A percentile compares a stretch with the other conserved stretches of the same genome.
These are phyloP conservation scores for Agapetus fuscipes DNA, from an alignment of 2,888 invertebrate genomes.

Conservation along the genomic window DNA sequence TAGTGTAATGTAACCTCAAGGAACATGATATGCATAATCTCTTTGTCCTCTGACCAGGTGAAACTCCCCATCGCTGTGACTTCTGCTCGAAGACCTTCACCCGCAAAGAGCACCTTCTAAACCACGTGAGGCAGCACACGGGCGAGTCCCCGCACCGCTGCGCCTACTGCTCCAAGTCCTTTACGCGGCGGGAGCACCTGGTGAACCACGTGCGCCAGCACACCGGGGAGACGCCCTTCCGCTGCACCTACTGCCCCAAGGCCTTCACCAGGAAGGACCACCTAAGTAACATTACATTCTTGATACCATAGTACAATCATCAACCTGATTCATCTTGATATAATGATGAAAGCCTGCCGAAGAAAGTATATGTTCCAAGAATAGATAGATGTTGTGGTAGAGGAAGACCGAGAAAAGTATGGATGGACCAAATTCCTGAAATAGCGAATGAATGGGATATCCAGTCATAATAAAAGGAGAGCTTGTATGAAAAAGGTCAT, in stretches of 20 bases:
- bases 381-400: too few species aligned
- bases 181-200: constrained; percentile 78
- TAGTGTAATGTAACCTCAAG: too few species aligned
- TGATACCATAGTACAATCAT: too few species aligned
- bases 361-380: too few species aligned
- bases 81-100: constrained; percentile 74
- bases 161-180: constrained; percentile 78
- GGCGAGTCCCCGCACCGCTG: constrained; percentile 79
- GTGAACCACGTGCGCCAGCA: constrained; percentile 77
- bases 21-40: too few species aligned
- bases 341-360: too few species aligned
- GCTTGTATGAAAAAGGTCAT: too few species aligned
- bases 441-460: too few species aligned
- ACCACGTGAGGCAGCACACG: constrained; percentile 70
- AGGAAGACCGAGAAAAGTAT: too few species aligned
- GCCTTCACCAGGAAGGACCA: constrained; percentile 80
- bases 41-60: constrained; percentile 40
- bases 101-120: constrained; percentile 64
- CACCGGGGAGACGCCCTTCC: constrained; percentile 66
- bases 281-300: constrained; percentile 49
- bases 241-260: constrained; percentile 78
- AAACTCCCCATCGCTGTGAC: constrained; percentile 69
- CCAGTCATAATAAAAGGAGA: too few species aligned
- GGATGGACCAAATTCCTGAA: too few species aligned
- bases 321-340: too few species aligned